Evolutionary conservation across 2,113 vertebrate species (phyloP).

Genomic region (Alosa alosa): DNA sequence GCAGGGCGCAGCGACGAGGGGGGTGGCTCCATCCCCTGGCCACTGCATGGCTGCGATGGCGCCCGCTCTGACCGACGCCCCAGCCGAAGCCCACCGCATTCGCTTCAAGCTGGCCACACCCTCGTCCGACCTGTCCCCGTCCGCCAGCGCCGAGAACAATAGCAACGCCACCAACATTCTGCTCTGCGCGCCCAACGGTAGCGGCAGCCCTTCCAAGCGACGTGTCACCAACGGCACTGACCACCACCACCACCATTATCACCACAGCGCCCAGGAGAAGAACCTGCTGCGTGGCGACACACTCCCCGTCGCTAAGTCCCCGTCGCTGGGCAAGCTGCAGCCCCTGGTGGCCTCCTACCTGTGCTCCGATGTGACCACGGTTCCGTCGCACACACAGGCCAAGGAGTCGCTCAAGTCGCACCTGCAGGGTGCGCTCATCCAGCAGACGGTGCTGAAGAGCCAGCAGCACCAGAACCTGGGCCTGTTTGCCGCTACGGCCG

Average conservation of each 20-base stretch:
- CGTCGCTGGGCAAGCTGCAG: slow-evolving; percentile 85
- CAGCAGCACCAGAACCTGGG: slow-evolving; percentile 77
- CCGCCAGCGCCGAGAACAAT: slow-evolving; percentile 93
- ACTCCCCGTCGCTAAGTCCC: slow-evolving; percentile 37
- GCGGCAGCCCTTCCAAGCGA: slow-evolving; percentile 82
- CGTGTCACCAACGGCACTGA: slow-evolving; percentile 74
- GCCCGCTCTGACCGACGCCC: slow-evolving; percentile 99
- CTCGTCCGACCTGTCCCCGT: slow-evolving; percentile 88
- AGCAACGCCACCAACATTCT: slow-evolving; percentile 91
- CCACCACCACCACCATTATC: slow-evolving; percentile 68
- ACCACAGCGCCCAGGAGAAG: slow-evolving; percentile 58
- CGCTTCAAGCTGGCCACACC: slow-evolving; percentile 99
- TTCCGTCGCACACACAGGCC: slow-evolving; percentile 67
- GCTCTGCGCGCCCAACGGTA: slow-evolving; percentile 82
- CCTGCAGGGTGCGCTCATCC: slow-evolving; percentile 92
- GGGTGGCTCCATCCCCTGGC: slow-evolving; percentile 92
- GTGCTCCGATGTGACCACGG: slow-evolving; percentile 92
- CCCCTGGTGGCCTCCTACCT: slow-evolving; percentile 91
- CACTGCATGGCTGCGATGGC: slow-evolving; percentile 99
- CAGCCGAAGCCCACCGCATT: slow-evolving; percentile 99
- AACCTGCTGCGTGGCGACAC: slow-evolving; percentile 55
- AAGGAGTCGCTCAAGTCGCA: slow-evolving; percentile 86
- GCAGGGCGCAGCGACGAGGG: slow-evolving; percentile 83
- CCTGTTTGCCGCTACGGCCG: slow-evolving; percentile 29
- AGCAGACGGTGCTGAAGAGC: slow-evolving; percentile 90